Conservation (phyloP, 2,113 vertebrate genomes). For the Corvus moneduloides region DNA sequence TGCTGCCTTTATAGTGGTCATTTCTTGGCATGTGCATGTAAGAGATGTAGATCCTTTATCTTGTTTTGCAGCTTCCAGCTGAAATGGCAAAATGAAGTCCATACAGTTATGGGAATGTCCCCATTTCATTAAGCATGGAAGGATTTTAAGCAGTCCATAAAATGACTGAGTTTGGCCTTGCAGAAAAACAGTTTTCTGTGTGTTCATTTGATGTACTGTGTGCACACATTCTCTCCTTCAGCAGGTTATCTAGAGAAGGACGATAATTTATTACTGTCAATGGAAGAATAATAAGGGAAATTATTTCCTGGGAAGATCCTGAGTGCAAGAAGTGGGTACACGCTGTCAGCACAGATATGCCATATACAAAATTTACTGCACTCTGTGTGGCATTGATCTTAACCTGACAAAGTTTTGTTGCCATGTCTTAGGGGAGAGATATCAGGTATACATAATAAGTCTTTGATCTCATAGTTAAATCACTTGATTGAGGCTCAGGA, state of each 20-base stretch:
- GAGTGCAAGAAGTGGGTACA: constrained; percentile 6
- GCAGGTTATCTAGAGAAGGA: neutral
- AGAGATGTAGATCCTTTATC: neutral
- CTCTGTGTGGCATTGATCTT: neutral
- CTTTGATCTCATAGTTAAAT: constrained; percentile 49
- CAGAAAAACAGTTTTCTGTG: neutral
- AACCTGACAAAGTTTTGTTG: constrained; percentile 42
- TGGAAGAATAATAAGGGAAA: constrained; percentile 42
- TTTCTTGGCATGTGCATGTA: neutral
- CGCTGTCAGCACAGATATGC: constrained; percentile 7
- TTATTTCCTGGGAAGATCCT: constrained; percentile 16
- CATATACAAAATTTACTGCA: neutral
- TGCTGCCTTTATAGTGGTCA: neutral
- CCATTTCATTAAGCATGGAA: neutral
- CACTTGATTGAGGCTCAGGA: constrained; percentile 41
- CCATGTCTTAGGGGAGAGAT: neutral
- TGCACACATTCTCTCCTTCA: neutral
- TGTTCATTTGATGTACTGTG: neutral
- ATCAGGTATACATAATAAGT: constrained; percentile 37
- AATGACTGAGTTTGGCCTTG: neutral
- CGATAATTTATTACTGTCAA: constrained; percentile 10
- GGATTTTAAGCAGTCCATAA: constrained; percentile 4
- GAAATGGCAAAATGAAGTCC: constrained; percentile 25
- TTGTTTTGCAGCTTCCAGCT: neutral
- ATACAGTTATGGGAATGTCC: neutral